phyloP scores from a whole-genome alignment of 2,113 vertebrate genomes.

The Cygnus buccinator region DNA sequence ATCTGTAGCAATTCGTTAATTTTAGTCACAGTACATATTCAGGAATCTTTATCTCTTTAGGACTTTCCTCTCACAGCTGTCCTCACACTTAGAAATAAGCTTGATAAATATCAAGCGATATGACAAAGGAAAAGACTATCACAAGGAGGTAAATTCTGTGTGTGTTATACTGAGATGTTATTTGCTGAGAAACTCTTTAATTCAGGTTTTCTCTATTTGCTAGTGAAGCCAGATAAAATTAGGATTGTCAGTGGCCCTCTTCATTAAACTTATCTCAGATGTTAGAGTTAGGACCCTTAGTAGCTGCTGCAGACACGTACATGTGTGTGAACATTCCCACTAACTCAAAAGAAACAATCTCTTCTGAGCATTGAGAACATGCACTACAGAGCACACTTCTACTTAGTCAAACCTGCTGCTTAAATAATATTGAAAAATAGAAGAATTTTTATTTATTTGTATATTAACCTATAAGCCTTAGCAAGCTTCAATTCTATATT shows the following conservation, averaged over 20 bases:
- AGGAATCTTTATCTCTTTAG: neutral
- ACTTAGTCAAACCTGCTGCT: neutral
- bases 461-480: neutral
- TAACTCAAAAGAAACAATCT: neutral
- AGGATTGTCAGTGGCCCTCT: neutral
- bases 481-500: neutral
- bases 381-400: neutral
- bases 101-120: neutral
- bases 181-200: neutral
- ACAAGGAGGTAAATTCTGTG: neutral
- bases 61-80: neutral
- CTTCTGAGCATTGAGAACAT: neutral
- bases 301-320: neutral
- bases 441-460: neutral
- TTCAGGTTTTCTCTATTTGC: neutral
- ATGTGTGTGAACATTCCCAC: neutral
- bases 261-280: neutral
- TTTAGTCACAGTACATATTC: neutral
- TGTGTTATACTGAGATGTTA: neutral
- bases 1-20: neutral
- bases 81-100: neutral
- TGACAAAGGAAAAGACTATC: neutral
- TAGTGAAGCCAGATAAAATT: neutral
- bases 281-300: neutral
- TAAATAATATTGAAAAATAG: neutral